These are phyloP conservation scores for Liparis tanakae DNA, from an alignment of 2,797 vertebrate genomes.

Conservation along the genomic window DNA sequence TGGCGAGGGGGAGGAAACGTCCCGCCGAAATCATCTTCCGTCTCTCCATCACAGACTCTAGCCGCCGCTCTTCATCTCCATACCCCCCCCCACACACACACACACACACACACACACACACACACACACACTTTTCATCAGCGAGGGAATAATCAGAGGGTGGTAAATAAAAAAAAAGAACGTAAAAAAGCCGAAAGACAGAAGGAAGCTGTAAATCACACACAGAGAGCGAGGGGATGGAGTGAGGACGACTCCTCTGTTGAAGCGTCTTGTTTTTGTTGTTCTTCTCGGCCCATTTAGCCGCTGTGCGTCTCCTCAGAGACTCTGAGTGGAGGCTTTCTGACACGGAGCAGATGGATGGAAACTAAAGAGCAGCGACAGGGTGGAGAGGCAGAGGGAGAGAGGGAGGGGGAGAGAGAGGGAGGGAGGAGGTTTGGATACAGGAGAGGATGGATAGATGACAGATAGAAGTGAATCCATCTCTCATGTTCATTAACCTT, in stretches of 20 bases:
- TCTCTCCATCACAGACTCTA: conserved; percentile 54
- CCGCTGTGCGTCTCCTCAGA: conserved; percentile 39
- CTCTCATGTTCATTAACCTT: conserved; percentile 36
- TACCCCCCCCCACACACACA: background rate
- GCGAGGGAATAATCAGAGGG: conserved; percentile 49
- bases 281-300: conserved; percentile 60
- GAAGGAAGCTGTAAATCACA: conserved; percentile 25
- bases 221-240: background rate
- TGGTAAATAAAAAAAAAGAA: background rate
- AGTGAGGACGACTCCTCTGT: conserved; percentile 33
- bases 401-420: background rate
- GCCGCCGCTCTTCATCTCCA: conserved; percentile 35
- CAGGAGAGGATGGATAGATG: conserved; percentile 17
- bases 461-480: conserved; percentile 25
- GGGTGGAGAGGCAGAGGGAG: background rate
- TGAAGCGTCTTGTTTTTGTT: conserved; percentile 51
- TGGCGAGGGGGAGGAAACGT: conserved; percentile 52
- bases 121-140: conserved; percentile 49
- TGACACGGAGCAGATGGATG: conserved; percentile 64
- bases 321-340: conserved; percentile 64
- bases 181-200: no score
- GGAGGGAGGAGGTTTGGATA: conserved; percentile 1
- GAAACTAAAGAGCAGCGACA: conserved; percentile 54
- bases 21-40: conserved; percentile 52
- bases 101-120: conserved; percentile 7